Evolutionary conservation across 2,113 vertebrate genomes (phyloP).

Genomic region (Plecturocebus donacophilus): DNA sequence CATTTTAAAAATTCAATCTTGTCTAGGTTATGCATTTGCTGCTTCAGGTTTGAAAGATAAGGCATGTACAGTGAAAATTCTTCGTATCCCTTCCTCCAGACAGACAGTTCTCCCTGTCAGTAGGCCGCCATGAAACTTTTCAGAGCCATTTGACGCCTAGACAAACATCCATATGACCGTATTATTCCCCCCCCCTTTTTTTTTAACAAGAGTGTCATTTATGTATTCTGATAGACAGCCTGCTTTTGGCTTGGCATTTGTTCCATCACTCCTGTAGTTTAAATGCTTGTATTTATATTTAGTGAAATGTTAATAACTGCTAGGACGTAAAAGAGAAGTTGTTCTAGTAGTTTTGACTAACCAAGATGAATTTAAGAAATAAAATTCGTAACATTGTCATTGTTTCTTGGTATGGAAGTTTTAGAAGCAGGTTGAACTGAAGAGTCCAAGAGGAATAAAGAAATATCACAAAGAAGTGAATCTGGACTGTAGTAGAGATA

Average conservation of each 20-base stretch:
- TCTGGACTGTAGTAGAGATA: not conserved
- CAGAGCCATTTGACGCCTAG: not conserved
- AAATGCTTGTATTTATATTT: conserved; percentile 17
- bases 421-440: not conserved
- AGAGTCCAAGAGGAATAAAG: not conserved
- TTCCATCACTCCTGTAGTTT: not conserved
- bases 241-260: conserved; percentile 33
- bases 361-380: not conserved
- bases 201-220: not conserved
- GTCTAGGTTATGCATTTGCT: not conserved
- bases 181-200: not conserved
- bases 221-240: not conserved
- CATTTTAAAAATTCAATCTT: not conserved
- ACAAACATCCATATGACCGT: not conserved
- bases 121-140: not conserved
- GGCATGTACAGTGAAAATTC: not conserved
- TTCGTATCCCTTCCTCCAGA: not conserved
- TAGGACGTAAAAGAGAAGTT: conserved; percentile 19
- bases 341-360: conserved; percentile 38
- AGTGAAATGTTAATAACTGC: not conserved
- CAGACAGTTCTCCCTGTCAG: not conserved
- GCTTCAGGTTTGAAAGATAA: not conserved
- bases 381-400: not conserved
- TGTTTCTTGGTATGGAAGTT: conserved; percentile 25
- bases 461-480: not conserved